Evolutionary conservation across 1,140 invertebrate species (phyloP), one percentile per base, ranked within the genome.

Genomic region (Heliconius nattereri): DNA sequence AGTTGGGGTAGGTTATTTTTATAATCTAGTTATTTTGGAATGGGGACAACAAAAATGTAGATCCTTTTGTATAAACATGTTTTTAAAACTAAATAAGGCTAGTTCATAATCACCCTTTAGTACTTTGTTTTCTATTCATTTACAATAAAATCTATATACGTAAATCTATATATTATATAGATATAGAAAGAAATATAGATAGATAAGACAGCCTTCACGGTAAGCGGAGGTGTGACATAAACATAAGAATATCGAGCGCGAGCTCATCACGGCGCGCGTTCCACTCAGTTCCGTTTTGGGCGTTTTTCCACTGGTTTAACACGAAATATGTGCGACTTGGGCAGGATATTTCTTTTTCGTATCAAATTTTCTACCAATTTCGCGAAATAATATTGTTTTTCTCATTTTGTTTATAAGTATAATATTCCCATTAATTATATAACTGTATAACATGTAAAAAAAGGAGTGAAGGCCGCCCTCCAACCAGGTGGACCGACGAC

Each of bases 241-340:
- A 81, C 49, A 71, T 52, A 32, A 76, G 29, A 11, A 73, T 76
- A 77, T 77, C 79, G 75, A 73, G 79, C 75, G 79, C n/a, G 79
- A 78, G 70, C 49, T 66, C 76, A 73, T 73, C 71, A 76, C 52
- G 57, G 35, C 57, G 60, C 76, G 74, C 74, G 74, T 75, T 73
- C 66, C 52, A 73, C 52, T 74, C 78, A 75, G 54, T 78, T 78
- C 78, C 78, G 54, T 45, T 78, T 54, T 70, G 78, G 70, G 49
- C 71, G 71, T 78, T 80, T 80, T 80, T 71, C 45, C 78, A 75
- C 66, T 66, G 45, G 73, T 80, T 80, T 80, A 49, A 76, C 66
- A 70, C 71, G 37, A 71, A 76, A 76, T 49, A 66, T 66, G 40
- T 71, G 35, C 23, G 75, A 76, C n/a, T 16, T 29, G 11, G 60